phyloP scores from a whole-genome alignment of 1,140 invertebrate genomes.

The Proales similis region DNA sequence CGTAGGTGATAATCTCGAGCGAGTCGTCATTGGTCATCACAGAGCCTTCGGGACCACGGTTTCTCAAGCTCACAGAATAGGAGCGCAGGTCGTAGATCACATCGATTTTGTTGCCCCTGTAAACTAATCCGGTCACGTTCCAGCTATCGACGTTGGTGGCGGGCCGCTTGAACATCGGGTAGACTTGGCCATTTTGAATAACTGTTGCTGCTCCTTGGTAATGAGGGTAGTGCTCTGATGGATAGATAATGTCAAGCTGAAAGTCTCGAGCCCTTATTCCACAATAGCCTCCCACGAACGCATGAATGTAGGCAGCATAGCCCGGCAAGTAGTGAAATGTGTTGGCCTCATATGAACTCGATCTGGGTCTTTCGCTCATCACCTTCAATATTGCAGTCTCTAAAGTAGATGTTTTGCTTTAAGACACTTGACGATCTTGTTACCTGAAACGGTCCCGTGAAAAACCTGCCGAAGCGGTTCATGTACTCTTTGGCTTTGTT shows the following conservation, averaged over 20 bases:
- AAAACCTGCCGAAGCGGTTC: conserved; percentile 3
- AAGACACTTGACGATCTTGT: too few species aligned
- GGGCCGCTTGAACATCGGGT: conserved; percentile 29
- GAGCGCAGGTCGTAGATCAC: conserved; percentile 26
- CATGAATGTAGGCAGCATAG: conserved; percentile 7
- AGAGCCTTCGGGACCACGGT: conserved; percentile 6
- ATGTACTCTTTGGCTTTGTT: conserved; percentile 26
- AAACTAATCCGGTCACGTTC: conserved; percentile 31
- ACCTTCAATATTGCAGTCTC: conserved; percentile 1
- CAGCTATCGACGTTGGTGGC: conserved; percentile 11
- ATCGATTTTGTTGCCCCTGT: conserved; percentile 24
- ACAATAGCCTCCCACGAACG: conserved; percentile 14
- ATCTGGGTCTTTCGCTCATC: conserved; percentile 32
- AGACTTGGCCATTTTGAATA: too few species aligned
- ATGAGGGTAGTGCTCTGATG: conserved; percentile 22
- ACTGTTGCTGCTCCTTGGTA: conserved; percentile 21
- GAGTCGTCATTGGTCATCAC: conserved; percentile 11
- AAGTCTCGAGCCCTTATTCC: conserved; percentile 24
- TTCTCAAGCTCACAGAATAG: conserved; percentile 20
- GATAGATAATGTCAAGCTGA: conserved; percentile 35
- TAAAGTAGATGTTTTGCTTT: background rate
- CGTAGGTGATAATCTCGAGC: conserved; percentile 15
- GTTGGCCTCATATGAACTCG: conserved; percentile 2
- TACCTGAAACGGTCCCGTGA: conserved; percentile 33
- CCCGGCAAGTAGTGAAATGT: conserved; percentile 34